Evolutionary conservation across 2,888 invertebrate species (phyloP).

Genomic region (Aelia acuminata): DNA sequence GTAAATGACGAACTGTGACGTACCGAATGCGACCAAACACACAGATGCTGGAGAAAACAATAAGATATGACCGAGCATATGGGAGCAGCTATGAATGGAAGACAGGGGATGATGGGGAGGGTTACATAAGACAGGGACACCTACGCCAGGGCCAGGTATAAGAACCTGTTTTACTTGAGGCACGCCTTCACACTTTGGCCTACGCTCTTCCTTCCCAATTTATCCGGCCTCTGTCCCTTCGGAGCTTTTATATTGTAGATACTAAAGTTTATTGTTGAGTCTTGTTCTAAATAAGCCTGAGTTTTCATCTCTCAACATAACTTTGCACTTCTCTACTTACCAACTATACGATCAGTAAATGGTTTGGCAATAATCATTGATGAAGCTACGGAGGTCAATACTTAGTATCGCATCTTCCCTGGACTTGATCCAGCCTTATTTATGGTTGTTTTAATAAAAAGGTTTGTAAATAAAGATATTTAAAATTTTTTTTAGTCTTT

Average conservation of each 20-base stretch:
- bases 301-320: too few relatives aligned
- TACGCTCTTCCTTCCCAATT: conserved; percentile 9
- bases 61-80: background rate
- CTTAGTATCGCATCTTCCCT: too few relatives aligned
- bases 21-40: background rate
- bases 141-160: background rate
- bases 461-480: too few relatives aligned
- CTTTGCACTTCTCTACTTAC: too few relatives aligned
- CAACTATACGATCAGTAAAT: too few relatives aligned
- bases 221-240: background rate
- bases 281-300: background rate
- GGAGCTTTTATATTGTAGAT: background rate
- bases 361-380: too few relatives aligned
- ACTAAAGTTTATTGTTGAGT: background rate
- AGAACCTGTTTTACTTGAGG: conserved; percentile 45
- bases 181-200: conserved; percentile 50
- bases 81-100: background rate
- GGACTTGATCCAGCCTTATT: too few relatives aligned
- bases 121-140: conserved; percentile 31
- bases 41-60: background rate
- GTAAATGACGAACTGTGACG: background rate
- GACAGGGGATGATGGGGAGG: background rate
- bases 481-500: too few relatives aligned
- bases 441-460: too few relatives aligned
- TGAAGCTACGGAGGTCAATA: too few relatives aligned